Conservation (phyloP, 2,888 invertebrate genomes). For the Pseudococcus viburni region DNA sequence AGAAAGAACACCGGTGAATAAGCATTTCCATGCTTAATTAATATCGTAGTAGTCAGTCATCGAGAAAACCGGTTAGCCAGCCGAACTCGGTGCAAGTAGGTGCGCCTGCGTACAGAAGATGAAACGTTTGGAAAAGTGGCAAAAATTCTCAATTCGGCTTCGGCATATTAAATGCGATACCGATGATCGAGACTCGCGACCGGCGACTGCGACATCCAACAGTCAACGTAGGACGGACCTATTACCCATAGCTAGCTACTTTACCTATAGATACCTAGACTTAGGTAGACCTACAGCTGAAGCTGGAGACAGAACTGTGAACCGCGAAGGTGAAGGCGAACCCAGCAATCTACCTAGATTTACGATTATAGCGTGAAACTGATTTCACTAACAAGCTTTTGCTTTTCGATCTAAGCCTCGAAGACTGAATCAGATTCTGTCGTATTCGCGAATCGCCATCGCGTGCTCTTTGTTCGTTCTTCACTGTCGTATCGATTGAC, state of each 20-base stretch:
- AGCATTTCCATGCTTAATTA: background rate
- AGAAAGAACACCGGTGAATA: background rate
- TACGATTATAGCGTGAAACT: conserved; percentile 51
- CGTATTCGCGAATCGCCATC: background rate
- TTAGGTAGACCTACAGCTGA: too few relatives aligned
- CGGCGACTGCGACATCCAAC: background rate
- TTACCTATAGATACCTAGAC: too few relatives aligned
- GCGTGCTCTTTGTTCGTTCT: too few relatives aligned
- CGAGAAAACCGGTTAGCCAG: background rate
- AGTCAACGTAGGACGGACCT: background rate
- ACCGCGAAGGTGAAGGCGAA: background rate
- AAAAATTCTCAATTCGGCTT: background rate
- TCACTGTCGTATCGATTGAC: too few relatives aligned
- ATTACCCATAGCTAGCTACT: too few relatives aligned
- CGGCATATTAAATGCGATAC: background rate
- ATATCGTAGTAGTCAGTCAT: background rate
- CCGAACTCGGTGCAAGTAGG: too few relatives aligned
- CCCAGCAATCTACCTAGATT: background rate
- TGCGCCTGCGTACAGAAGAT: too few relatives aligned
- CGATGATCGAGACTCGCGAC: background rate
- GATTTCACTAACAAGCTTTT: conserved; percentile 47
- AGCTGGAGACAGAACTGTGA: too few relatives aligned
- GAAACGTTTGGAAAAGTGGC: background rate
- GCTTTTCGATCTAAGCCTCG: background rate
- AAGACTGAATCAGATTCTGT: background rate